Evolutionary conservation across 1,140 invertebrate genomes (phyloP).

Genomic region (Drosophila rufa): DNA sequence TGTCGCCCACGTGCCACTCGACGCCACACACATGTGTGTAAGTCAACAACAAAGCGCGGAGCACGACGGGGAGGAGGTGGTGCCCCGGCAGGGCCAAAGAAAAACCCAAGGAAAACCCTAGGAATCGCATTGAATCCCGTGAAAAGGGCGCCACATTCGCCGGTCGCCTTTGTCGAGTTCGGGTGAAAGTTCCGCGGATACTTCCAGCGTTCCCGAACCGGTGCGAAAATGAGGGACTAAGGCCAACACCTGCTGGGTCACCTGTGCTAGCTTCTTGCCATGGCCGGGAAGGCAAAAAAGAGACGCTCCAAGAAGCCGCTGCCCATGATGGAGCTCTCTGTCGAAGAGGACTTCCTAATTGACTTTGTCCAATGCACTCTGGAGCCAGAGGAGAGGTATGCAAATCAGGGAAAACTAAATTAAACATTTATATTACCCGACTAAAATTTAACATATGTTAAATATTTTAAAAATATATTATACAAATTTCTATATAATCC

Average conservation of each 20-base stretch:
- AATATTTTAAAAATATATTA: neutral
- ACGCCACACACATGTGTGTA: conserved; percentile 47
- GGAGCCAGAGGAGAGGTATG: conserved; percentile 72
- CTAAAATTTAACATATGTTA: neutral
- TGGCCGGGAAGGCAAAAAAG: conserved; percentile 31
- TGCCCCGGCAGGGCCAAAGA: neutral
- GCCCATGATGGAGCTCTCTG: conserved; percentile 23
- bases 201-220: conserved; percentile 25
- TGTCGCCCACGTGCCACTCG: conserved; percentile 44
- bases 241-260: conserved; percentile 18
- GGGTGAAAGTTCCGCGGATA: conserved; percentile 66
- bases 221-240: conserved; percentile 43
- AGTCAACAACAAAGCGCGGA: conserved; percentile 32
- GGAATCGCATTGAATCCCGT: conserved; percentile 43
- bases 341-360: conserved; percentile 67
- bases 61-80: conserved; percentile 8
- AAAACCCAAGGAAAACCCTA: conserved; percentile 40
- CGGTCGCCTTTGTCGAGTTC: conserved; percentile 59
- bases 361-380: conserved; percentile 80
- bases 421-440: neutral
- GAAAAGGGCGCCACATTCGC: conserved; percentile 67
- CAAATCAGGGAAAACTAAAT: neutral
- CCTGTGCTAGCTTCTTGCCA: neutral
- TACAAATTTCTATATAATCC: too few relatives aligned
- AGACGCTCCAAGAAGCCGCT: conserved; percentile 22